A percentile compares a stretch with the other conserved stretches of the same genome.
These are phyloP conservation scores for Caenorhabditis doughertyi DNA, from an alignment of 2,888 invertebrate species.

Conservation along the genomic window DNA sequence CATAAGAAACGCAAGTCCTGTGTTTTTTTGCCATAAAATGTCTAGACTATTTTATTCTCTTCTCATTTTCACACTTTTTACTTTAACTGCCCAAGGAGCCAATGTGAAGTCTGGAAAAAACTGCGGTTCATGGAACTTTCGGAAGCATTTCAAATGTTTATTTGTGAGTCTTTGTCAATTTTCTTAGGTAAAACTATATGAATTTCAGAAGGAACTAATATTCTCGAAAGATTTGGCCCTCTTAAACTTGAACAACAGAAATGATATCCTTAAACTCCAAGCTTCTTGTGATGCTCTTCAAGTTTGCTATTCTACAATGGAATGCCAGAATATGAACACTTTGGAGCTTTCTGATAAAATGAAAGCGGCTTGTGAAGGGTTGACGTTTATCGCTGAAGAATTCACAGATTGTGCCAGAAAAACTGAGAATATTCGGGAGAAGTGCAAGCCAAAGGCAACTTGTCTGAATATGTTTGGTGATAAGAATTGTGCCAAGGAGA, in stretches of 20 bases:
- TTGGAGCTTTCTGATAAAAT: not conserved
- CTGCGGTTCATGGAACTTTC: not conserved
- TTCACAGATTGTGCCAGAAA: not conserved
- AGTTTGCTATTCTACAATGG: not conserved
- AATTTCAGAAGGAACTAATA: constrained; percentile 16
- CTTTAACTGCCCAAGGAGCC: not conserved
- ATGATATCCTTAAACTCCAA: not conserved
- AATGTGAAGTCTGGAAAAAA: too few species aligned
- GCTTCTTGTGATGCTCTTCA: not conserved
- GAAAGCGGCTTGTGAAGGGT: constrained; percentile 5
- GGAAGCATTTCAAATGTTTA: not conserved
- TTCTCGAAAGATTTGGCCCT: not conserved
- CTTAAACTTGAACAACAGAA: not conserved
- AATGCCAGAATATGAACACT: not conserved
- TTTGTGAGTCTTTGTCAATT: constrained; percentile 3
- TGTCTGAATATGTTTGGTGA: constrained; percentile 8
- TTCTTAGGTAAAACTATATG: not conserved
- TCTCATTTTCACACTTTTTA: not conserved
- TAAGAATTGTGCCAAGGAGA: constrained; percentile 1
- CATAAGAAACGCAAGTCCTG: not conserved
- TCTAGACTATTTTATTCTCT: not conserved
- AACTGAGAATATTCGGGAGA: not conserved
- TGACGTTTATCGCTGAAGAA: not conserved
- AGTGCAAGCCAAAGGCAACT: not conserved
- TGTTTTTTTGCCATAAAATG: not conserved